Base-by-base conservation (phyloP, 2,888 invertebrate species). In the Drosophila borborema region DNA sequence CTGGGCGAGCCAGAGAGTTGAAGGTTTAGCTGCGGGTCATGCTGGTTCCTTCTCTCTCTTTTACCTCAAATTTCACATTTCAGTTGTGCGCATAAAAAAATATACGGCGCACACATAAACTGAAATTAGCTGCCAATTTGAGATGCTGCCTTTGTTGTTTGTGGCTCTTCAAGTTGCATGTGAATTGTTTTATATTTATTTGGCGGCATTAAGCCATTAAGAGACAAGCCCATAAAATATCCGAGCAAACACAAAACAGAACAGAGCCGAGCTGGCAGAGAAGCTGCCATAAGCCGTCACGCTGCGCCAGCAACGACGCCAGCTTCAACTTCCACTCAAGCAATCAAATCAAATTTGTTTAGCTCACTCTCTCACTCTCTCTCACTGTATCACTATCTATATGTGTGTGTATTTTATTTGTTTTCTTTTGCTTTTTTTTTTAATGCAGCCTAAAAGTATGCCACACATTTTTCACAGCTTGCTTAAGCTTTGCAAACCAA, bases 271-370 rank as follows among this genome's bases (percentile, higher is more conserved):
- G 46, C 23, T 8, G 28, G 28, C 28, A 18, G 38, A 6, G 23
- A n/a, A 28, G 16, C 70, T 40, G 70, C 60, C 67, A 73, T 59
- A 68, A 71, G 79, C 82, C 66, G 64, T 75, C 80, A 72, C 58
- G 80, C 72, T 75, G 77, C 51, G 73, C 59, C 58, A 6, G 28
- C 48, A 56, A n/a, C 65, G 63, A 45, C 56, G 43, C 34, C 56
- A 31, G 14, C 56, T 41, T 8, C 55, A 14, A 55, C 31, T 43
- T 9, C 31, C 31, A 14, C 65, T 64, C 49, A 54, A 63, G 87
- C 78, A 85, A 85, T 85, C 84, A 86, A 85, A 85, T 85, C 80
- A 85, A 85, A 87, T 85, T 85, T 85, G 84, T 86, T 83, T 83
- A 60, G 81, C 71, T 81, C 64, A 34, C 10, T 36, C 16, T 4